Evolutionary conservation across 2,888 invertebrate species (phyloP).

Genomic region (Hydroisotoma schaefferi): DNA sequence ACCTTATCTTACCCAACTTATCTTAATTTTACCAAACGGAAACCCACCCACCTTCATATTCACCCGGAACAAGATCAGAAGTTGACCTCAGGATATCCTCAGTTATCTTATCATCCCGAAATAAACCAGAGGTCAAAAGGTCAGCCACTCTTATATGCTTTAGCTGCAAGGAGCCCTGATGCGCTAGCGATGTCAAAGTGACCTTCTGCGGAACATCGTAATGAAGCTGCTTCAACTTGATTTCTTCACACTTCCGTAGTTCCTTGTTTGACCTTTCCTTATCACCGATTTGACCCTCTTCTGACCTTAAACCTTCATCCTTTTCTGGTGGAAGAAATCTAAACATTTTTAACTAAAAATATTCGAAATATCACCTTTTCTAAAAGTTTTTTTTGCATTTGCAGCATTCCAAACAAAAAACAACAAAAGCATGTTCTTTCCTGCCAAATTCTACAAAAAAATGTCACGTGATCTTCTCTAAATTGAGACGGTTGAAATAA

Average conservation of each 20-base stretch:
- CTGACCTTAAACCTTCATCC: neutral
- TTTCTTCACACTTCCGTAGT: neutral
- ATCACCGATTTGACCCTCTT: neutral
- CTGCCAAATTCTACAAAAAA: too few species aligned
- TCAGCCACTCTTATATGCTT: constrained; percentile 28
- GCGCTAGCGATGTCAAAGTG: neutral
- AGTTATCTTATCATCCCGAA: constrained; percentile 20
- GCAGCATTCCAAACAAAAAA: too few species aligned
- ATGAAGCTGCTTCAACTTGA: constrained; percentile 10
- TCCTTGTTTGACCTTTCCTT: neutral
- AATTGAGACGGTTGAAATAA: too few species aligned
- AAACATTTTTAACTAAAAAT: constrained; percentile 16
- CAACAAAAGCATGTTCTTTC: too few species aligned
- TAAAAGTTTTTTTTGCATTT: too few species aligned
- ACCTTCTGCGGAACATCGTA: constrained; percentile 4
- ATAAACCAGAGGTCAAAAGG: constrained; percentile 12
- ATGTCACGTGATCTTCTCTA: too few species aligned
- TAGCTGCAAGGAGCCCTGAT: neutral
- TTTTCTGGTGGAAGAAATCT: constrained; percentile 24
- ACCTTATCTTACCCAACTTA: neutral
- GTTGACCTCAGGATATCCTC: constrained; percentile 32
- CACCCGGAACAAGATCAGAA: constrained; percentile 41
- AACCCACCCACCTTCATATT: constrained; percentile 46
- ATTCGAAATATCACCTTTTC: neutral
- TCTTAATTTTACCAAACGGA: neutral